Percentiles rank a stretch among this genome's conserved stretches.
phyloP scores from a whole-genome alignment of 2,113 vertebrate genomes.

The Anoura caudifer region DNA sequence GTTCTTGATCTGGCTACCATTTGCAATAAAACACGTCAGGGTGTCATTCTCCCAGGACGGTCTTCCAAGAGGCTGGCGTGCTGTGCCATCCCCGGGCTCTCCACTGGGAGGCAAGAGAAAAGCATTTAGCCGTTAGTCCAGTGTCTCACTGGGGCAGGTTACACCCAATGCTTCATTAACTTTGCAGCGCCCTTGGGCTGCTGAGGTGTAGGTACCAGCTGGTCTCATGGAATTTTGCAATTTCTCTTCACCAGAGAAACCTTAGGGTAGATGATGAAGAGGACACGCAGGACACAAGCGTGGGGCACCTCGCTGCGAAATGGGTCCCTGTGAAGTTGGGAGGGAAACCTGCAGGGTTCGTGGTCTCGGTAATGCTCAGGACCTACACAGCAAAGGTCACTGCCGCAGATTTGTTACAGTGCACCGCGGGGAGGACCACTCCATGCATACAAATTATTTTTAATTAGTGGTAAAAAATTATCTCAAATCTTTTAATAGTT shows the following conservation, averaged over 20 bases:
- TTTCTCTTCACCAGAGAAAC: not conserved
- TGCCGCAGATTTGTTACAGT: not conserved
- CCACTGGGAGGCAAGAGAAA: fast-evolving
- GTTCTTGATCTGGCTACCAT: not conserved
- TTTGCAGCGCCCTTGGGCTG: not conserved
- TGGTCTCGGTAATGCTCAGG: fast-evolving
- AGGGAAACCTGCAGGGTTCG: fast-evolving
- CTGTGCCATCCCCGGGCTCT: not conserved
- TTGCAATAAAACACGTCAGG: not conserved
- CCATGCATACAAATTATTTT: not conserved
- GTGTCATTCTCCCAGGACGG: not conserved
- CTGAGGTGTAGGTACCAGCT: not conserved
- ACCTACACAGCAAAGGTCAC: fast-evolving
- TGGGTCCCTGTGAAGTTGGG: not conserved
- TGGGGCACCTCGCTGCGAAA: not conserved
- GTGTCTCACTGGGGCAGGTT: not conserved
- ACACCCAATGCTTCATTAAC: not conserved
- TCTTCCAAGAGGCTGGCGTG: not conserved
- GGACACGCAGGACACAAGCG: fast-evolving
- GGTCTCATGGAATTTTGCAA: too few species aligned
- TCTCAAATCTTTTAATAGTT: not conserved
- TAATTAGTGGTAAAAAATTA: not conserved
- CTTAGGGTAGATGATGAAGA: not conserved
- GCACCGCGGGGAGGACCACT: fast-evolving
- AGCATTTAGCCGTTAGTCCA: not conserved